These are phyloP conservation scores for Triplophysa dalaica DNA, from an alignment of 2,113 vertebrate species.

Conservation along the genomic window DNA sequence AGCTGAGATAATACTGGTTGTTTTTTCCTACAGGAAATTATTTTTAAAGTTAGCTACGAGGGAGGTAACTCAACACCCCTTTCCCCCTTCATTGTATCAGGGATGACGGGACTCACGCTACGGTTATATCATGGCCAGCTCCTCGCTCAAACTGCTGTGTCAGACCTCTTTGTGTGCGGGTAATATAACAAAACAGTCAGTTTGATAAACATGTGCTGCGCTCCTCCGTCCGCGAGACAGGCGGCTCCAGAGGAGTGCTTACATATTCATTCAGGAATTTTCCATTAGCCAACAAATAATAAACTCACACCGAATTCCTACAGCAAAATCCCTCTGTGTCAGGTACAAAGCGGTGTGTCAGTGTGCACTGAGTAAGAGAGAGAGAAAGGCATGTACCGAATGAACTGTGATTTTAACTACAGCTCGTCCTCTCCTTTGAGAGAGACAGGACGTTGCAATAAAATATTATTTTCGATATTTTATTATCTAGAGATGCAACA, in stretches of 20 bases:
- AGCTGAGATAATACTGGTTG: conserved; percentile 35
- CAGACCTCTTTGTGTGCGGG: conserved; percentile 27
- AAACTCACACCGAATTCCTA: conserved; percentile 48
- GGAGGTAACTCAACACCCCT: neutral
- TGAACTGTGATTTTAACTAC: neutral
- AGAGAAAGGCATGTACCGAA: conserved; percentile 4
- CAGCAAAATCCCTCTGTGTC: conserved; percentile 25
- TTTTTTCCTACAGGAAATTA: conserved; percentile 48
- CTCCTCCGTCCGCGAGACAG: conserved; percentile 16
- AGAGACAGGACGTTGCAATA: neutral
- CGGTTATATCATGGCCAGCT: conserved; percentile 11
- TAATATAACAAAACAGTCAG: conserved; percentile 24
- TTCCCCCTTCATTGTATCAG: conserved; percentile 9
- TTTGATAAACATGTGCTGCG: conserved; percentile 29
- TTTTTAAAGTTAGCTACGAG: conserved; percentile 41
- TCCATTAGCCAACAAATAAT: conserved; percentile 57
- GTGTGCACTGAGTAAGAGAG: conserved; percentile 12
- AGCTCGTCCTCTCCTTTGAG: neutral
- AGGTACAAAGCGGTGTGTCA: conserved; percentile 38
- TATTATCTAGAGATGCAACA: too few species aligned
- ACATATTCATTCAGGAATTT: conserved; percentile 50
- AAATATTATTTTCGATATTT: too few species aligned
- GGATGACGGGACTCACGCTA: neutral
- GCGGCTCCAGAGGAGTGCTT: conserved; percentile 27
- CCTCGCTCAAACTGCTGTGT: conserved; percentile 12